Evolutionary conservation across 2,888 invertebrate genomes (phyloP), one percentile per base, ranked within the genome.

Genomic region (Hedychridium roseum): DNA sequence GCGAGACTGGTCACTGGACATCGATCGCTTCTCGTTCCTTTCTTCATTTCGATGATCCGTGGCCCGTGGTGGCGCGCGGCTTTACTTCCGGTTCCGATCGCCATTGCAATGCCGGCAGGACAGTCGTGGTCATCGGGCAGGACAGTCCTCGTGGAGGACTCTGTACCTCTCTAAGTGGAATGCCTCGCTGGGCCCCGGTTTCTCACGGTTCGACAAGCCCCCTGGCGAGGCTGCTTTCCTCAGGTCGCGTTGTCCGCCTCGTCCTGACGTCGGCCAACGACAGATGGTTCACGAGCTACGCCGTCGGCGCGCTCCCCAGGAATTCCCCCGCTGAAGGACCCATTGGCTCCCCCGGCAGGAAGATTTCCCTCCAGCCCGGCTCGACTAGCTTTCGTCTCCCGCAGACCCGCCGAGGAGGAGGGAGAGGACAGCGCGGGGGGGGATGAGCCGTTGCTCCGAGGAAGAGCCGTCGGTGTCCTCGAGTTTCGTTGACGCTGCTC

Each of bases 231-330:
- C 38, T 45, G 40, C 32, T 18, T 46, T 31, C 41, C 49, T 68
- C 68, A 68, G 56, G 68, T 68, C 44, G 66, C 68, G 48, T 43
- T 64, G 16, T 54, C 57, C 55, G 41, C 43, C 34, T 53, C 51
- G 48, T 37, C 43, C 17, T 57, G 47, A 3, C 52, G 50, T 27
- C 47, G 49, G 1, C 46, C 50, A 1, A 30, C 28, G 3, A 15
- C 3, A 6, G 14, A 3, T 30, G 28, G 27, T 12, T 2, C 38
- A 16, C 23, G 14, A 1, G 21, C 42, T 9, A 16, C 34, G 7
- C 23, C 23, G 15, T 11, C 41, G 17, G 12, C 9, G n/a, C n/a
- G n/a, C n/a, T n/a, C n/a, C n/a, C n/a, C n/a, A n/a, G n/a, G n/a
- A n/a, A n/a, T n/a, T n/a, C n/a, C n/a, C n/a, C n/a, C n/a, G n/a